Conservation (phyloP, 2,888 invertebrate species). For the Sesia bembeciformis region DNA sequence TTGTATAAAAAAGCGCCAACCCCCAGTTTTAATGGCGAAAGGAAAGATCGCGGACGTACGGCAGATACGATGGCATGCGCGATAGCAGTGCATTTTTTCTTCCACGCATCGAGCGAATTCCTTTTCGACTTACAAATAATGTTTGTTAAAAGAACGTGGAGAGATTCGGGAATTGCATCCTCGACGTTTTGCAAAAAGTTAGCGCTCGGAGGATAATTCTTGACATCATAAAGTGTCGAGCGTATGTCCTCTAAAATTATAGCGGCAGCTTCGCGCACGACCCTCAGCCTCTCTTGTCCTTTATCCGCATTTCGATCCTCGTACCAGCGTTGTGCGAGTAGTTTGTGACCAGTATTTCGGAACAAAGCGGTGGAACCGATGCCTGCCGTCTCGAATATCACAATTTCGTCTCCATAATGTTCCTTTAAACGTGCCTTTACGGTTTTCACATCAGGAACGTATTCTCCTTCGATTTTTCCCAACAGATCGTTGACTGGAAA, state of each 20-base stretch:
- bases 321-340: not conserved
- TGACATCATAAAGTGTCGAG: slow-evolving; percentile 8
- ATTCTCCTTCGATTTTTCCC: no score
- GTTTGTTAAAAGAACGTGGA: not conserved
- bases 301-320: not conserved
- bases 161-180: not conserved
- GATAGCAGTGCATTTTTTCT: not conserved
- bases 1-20: slow-evolving; percentile 2
- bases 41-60: no score
- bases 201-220: slow-evolving; percentile 8
- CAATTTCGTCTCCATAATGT: not conserved
- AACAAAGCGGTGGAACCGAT: no score
- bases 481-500: no score
- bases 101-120: not conserved
- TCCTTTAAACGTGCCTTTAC: no score
- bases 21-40: not conserved
- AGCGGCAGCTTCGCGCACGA: slow-evolving; percentile 9
- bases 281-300: slow-evolving; percentile 3
- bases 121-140: not conserved
- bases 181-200: slow-evolving; percentile 8
- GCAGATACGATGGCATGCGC: not conserved
- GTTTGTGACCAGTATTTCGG: not conserved
- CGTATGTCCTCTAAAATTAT: slow-evolving; percentile 13
- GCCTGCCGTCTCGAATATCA: no score
- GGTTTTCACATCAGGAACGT: no score